Percentiles rank a stretch among this genome's conserved stretches.
Conservation (phyloP, 2,888 invertebrate genomes). For the Stenichneumon culpator region DNA sequence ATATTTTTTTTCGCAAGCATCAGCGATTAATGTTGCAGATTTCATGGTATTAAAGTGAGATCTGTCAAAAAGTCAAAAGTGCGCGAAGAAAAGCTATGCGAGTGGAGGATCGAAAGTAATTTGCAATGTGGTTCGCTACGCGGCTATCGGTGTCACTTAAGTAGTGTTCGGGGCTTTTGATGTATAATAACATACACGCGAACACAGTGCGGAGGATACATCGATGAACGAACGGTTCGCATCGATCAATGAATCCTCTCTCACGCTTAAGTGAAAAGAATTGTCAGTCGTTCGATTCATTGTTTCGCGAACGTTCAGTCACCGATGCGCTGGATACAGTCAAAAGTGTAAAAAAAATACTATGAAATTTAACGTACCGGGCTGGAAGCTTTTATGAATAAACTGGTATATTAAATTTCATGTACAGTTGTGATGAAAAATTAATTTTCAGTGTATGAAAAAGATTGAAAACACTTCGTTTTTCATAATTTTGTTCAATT, state of each 20-base stretch:
- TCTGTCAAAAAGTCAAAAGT: conserved; percentile 25
- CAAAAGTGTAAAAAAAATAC: no score
- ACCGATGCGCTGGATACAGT: neutral
- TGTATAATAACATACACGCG: neutral
- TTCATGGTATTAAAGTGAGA: conserved; percentile 15
- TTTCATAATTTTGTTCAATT: no score
- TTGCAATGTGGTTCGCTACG: neutral
- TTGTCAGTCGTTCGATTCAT: neutral
- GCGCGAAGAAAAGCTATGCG: conserved; percentile 16
- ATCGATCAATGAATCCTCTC: neutral
- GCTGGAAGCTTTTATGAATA: no score
- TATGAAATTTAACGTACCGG: no score
- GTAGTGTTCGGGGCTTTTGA: neutral
- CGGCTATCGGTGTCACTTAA: neutral
- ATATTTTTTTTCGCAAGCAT: conserved; percentile 28
- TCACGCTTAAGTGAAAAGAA: neutral
- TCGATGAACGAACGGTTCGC: neutral
- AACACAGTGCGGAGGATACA: neutral
- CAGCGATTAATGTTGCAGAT: conserved; percentile 25
- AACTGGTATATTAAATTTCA: no score
- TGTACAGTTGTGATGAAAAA: no score
- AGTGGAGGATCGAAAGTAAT: conserved; percentile 19
- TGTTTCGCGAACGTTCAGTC: conserved; percentile 5
- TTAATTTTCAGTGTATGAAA: no score
- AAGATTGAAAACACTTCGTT: no score